Conservation (phyloP, 2,113 vertebrate species). For the Ailuropoda melanoleuca region DNA sequence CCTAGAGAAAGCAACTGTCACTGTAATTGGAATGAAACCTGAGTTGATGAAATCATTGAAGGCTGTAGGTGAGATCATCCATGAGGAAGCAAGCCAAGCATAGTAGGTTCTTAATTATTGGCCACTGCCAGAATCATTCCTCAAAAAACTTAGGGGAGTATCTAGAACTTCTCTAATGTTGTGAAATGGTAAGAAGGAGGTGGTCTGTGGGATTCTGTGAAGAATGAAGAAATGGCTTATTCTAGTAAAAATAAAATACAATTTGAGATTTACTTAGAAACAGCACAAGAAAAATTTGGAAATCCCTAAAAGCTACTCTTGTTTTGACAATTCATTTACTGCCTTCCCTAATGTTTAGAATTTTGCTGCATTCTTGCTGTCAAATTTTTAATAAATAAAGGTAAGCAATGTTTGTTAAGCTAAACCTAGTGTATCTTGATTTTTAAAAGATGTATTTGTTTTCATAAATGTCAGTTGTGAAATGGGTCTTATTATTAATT, state of each 20-base stretch:
- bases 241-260: not conserved
- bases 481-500: conserved; percentile 16
- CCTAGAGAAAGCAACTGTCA: not conserved
- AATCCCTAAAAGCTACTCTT: not conserved
- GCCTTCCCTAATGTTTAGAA: conserved; percentile 7
- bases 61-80: conserved; percentile 14
- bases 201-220: not conserved
- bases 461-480: conserved; percentile 31
- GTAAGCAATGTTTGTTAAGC: conserved; percentile 31
- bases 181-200: not conserved
- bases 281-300: not conserved
- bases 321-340: conserved; percentile 45
- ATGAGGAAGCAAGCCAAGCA: not conserved
- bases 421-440: conserved; percentile 21
- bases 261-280: conserved; percentile 22
- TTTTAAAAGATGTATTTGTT: conserved; percentile 34
- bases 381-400: conserved; percentile 33
- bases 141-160: not conserved
- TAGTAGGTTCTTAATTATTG: not conserved
- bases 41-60: not conserved
- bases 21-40: conserved; percentile 50
- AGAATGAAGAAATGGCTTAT: not conserved
- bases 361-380: conserved; percentile 10
- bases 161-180: not conserved
- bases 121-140: not conserved